Evolutionary conservation across 2,888 invertebrate species (phyloP).

Genomic region (Eutolmus rufibarbis): DNA sequence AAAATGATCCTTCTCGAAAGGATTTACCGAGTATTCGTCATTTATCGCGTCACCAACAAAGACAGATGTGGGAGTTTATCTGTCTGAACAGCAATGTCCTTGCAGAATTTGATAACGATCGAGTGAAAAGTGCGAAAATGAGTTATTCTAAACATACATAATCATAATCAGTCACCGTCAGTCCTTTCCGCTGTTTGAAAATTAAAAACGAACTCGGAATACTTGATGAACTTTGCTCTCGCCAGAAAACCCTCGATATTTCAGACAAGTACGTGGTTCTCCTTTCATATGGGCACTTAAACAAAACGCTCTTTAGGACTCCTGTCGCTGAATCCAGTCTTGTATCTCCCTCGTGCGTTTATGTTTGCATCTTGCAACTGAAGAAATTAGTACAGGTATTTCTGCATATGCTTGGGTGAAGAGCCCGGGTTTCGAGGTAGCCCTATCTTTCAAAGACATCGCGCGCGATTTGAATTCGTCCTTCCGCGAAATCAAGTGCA

Average conservation of each 20-base stretch:
- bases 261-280: neutral
- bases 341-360: neutral
- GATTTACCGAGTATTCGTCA: neutral
- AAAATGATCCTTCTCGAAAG: neutral
- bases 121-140: neutral
- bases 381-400: neutral
- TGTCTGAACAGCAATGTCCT: neutral
- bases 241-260: slow-evolving; percentile 7
- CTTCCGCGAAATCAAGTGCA: slow-evolving; percentile 45
- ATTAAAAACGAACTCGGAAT: slow-evolving; percentile 41
- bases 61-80: neutral
- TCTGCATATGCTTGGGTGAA: neutral
- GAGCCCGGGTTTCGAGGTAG: neutral
- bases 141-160: slow-evolving; percentile 33
- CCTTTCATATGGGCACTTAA: neutral
- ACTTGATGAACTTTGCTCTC: slow-evolving; percentile 26
- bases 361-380: neutral
- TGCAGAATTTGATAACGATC: neutral
- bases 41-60: neutral
- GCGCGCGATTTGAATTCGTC: slow-evolving; percentile 46
- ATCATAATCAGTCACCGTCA: slow-evolving; percentile 38
- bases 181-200: slow-evolving; percentile 37
- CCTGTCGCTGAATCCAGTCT: neutral
- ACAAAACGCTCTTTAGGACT: neutral
- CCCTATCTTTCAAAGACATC: slow-evolving; percentile 34